phyloP scores from a whole-genome alignment of 2,113 vertebrate species.

The Sterrhoptilus dennistouni region DNA sequence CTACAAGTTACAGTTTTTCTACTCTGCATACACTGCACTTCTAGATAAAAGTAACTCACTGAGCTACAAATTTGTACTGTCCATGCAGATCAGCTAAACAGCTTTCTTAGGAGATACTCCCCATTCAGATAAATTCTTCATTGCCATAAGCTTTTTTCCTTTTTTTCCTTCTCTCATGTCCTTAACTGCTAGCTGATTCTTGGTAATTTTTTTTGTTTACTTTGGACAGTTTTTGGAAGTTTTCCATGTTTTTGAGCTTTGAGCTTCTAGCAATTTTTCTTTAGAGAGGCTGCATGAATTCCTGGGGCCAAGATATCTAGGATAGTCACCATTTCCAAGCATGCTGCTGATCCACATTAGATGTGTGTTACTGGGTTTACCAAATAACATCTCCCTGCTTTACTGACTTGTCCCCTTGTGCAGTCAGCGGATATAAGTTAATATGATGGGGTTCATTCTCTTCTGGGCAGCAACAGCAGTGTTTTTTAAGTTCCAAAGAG shows the following conservation, averaged over 20 bases:
- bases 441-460: neutral
- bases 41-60: neutral
- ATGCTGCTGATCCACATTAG: neutral
- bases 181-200: neutral
- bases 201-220: neutral
- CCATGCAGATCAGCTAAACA: neutral
- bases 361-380: neutral
- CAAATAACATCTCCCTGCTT: neutral
- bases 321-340: neutral
- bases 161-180: fast-evolving
- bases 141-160: neutral
- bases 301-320: neutral
- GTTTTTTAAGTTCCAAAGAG: neutral
- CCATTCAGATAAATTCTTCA: neutral
- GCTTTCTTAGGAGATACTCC: neutral
- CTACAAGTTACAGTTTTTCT: neutral
- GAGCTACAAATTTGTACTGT: neutral
- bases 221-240: neutral
- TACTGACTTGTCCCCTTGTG: neutral
- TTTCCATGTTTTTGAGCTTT: neutral
- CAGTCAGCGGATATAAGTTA: neutral
- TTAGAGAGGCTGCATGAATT: neutral
- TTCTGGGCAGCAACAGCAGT: neutral
- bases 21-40: neutral
- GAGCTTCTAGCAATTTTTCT: neutral